phyloP scores from a whole-genome alignment of 2,797 vertebrate genomes.

The Pipistrellus pipistrellus region DNA sequence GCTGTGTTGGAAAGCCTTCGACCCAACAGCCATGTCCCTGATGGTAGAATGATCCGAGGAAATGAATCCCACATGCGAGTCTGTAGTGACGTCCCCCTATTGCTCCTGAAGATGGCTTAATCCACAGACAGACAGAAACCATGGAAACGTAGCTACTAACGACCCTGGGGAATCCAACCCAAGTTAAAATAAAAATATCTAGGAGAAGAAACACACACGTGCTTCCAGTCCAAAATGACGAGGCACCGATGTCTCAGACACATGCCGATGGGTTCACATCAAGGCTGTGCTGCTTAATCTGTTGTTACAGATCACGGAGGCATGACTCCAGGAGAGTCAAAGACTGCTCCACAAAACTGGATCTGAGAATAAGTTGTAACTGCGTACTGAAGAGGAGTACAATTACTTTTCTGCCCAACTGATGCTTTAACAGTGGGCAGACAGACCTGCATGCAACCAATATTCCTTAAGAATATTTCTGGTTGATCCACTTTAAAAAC shows the following conservation, averaged over 20 bases:
- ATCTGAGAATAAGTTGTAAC: not conserved
- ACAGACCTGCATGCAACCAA: not conserved
- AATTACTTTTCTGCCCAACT: not conserved
- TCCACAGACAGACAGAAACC: not conserved
- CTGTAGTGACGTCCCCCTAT: not conserved
- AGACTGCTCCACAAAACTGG: not conserved
- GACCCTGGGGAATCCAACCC: not conserved
- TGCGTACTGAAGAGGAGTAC: not conserved
- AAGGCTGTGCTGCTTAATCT: not conserved
- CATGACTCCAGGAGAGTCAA: not conserved
- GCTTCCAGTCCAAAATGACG: not conserved
- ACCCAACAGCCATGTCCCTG: not conserved
- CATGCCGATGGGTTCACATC: not conserved
- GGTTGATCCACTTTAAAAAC: not conserved
- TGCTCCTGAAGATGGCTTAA: not conserved
- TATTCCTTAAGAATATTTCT: not conserved
- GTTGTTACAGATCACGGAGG: not conserved
- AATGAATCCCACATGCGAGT: not conserved
- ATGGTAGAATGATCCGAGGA: not conserved
- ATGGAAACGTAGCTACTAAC: not conserved
- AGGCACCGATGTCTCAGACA: not conserved
- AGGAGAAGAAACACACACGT: not conserved
- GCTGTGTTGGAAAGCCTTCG: not conserved
- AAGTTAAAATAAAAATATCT: not conserved
- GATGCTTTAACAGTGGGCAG: not conserved